Evolutionary conservation across 2,113 vertebrate genomes (phyloP).

Genomic region (Aleadryas rufinucha): DNA sequence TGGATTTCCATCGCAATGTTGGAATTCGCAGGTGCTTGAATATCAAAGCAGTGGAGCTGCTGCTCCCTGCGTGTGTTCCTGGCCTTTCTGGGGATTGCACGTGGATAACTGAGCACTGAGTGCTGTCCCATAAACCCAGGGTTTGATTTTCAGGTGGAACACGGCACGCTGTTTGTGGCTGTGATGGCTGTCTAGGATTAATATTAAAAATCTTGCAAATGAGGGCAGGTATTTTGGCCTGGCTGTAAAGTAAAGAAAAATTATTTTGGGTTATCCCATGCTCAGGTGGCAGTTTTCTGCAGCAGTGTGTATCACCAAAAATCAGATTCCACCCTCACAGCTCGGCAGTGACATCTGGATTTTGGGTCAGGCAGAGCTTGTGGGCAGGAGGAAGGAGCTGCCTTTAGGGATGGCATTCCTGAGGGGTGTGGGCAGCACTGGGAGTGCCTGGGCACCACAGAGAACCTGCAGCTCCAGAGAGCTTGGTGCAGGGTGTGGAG

Average conservation of each 20-base stretch:
- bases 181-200: not conserved
- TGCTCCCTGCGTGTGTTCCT: not conserved
- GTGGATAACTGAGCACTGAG: not conserved
- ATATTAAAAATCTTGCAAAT: not conserved
- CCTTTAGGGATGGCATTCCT: not conserved
- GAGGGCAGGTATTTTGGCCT: not conserved
- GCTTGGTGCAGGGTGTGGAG: not conserved
- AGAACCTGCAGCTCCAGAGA: not conserved
- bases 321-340: not conserved
- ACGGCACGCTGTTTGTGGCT: not conserved
- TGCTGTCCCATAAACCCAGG: not conserved
- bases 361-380: not conserved
- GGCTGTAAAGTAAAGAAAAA: not conserved
- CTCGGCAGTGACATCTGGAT: not conserved
- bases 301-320: rapidly evolving
- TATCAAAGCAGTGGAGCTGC: conserved; percentile 2
- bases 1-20: not conserved
- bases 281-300: not conserved
- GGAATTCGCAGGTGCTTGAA: conserved; percentile 10
- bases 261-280: not conserved
- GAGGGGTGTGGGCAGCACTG: not conserved
- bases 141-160: not conserved
- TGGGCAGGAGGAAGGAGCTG: not conserved
- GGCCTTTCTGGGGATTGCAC: not conserved
- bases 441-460: not conserved